Base-by-base conservation (phyloP, 2,888 invertebrate species). In the Tromatobia lineatoria region DNA sequence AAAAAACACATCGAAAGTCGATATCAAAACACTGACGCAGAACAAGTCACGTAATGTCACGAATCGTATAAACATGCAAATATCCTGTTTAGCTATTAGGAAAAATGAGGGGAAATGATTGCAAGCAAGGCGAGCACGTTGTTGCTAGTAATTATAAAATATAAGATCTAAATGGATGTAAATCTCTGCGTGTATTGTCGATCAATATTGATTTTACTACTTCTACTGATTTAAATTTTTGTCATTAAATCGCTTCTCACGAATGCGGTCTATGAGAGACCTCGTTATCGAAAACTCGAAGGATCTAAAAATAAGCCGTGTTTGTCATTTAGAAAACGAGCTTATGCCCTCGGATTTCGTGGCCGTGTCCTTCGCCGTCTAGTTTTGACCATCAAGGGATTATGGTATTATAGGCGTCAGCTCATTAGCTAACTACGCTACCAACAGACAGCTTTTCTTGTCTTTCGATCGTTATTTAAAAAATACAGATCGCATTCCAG, bases 261-360 rank as follows among this genome's bases (percentile, higher is more conserved):
- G n/a, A 38, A 38, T 61, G 38, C 18, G 18, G 38, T 61, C 10
- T 34, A 11, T 18, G 10, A 10, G 61, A 38, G 10, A 34, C 8
- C 34, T 15, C 61, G 38, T 61, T 57, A 61, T 52, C 52, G 52
- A 10, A 52, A 70, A 52, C 52, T 70, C 34, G 69, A 52, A 52
- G 29, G 25, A 7, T 70, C 50, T 70, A 70, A 52, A 52, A 70
- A 70, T 70, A 70, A 52, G 10, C n/a, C 29, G 20, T 52, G 50
- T n/a, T 50, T 70, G 52, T 20, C 69, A 34, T 70, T 70, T 52
- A n/a, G 18, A n/a, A 70, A 70, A 18, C 50, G 50, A 70, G 50
- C 50, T 38, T 38, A 38, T n/a, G 61, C 18, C 38, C 61, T 67
- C 47, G 67, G n/a, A 67, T 67, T 67, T 47, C 47, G 47, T 20